phyloP scores from a whole-genome alignment of 1,140 invertebrate species.

The Leptopilina clavipes region DNA sequence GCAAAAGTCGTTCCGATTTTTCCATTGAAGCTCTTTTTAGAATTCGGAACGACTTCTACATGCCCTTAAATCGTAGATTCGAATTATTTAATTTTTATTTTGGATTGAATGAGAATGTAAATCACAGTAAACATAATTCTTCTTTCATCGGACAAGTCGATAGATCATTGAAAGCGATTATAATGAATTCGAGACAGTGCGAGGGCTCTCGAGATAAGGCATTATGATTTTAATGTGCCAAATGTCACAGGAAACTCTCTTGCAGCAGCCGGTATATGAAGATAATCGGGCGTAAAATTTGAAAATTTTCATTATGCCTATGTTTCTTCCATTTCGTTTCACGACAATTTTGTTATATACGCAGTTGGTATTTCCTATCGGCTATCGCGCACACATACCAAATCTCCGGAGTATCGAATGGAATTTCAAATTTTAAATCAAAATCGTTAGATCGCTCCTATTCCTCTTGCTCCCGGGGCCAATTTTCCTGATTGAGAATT shows the following conservation, averaged over 20 bases:
- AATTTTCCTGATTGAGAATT: constrained; percentile 31
- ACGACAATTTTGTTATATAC: constrained; percentile 50
- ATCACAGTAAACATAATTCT: constrained; percentile 31
- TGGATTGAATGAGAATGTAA: too few relatives aligned
- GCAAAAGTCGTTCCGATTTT: too few relatives aligned
- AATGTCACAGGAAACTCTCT: constrained; percentile 49
- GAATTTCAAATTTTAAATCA: constrained; percentile 34
- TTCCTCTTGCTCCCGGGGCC: constrained; percentile 13
- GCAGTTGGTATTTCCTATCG: not conserved
- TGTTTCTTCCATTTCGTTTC: constrained; percentile 55
- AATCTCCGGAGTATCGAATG: constrained; percentile 28
- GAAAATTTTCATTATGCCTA: constrained; percentile 59
- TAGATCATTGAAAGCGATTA: constrained; percentile 55
- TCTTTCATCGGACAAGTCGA: constrained; percentile 41
- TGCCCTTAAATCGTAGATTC: too few relatives aligned
- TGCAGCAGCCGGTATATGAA: constrained; percentile 34
- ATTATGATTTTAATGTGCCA: constrained; percentile 55
- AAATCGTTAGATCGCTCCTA: constrained; percentile 3
- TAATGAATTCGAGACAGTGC: constrained; percentile 59
- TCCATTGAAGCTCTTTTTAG: too few relatives aligned
- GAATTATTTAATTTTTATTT: too few relatives aligned
- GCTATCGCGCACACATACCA: not conserved
- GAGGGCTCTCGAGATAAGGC: constrained; percentile 54
- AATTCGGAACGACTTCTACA: too few relatives aligned
- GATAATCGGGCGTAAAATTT: constrained; percentile 63